phyloP scores from a whole-genome alignment of 92 coral and sea anemone genomes.

The Heliopora coerulea region DNA sequence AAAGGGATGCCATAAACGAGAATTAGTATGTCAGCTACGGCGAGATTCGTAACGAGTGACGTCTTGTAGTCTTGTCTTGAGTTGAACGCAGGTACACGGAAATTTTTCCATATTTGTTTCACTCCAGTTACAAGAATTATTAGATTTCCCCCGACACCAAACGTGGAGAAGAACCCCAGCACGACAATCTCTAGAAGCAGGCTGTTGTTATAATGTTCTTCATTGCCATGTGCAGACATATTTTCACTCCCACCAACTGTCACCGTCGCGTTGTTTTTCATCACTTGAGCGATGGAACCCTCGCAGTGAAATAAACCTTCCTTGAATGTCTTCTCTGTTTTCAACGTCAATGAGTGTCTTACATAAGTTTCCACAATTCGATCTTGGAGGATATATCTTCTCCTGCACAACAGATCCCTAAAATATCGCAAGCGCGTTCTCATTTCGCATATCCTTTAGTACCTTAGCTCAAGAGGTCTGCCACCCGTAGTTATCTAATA shows the following conservation, averaged over 20 bases:
- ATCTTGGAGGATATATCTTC: not conserved
- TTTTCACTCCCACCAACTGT: not conserved
- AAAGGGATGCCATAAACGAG: slow-evolving; percentile 28
- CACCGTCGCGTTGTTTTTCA: slow-evolving; percentile 18
- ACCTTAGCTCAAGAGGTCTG: not conserved
- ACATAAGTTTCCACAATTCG: not conserved
- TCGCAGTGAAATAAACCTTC: not conserved
- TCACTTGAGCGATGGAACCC: not conserved
- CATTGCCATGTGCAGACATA: not conserved
- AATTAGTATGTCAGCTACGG: slow-evolving; percentile 28
- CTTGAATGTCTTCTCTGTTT: too few species aligned
- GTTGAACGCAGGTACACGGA: not conserved
- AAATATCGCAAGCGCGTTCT: not conserved
- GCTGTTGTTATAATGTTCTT: slow-evolving; percentile 8
- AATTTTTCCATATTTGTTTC: not conserved
- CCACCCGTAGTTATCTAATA: slow-evolving; percentile 36
- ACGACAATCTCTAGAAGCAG: slow-evolving; percentile 41
- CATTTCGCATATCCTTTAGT: slow-evolving; percentile 14
- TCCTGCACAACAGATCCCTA: not conserved
- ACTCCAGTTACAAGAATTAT: slow-evolving; percentile 25
- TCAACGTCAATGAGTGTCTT: not conserved
- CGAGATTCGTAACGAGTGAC: slow-evolving; percentile 27
- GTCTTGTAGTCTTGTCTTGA: slow-evolving; percentile 27
- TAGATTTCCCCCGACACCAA: slow-evolving; percentile 21
- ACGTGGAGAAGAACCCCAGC: slow-evolving; percentile 9